A percentile compares a stretch with the other conserved stretches of the same genome.
These are phyloP conservation scores for Nesometra sesokonis DNA, from an alignment of 35 echinoderm and acorn worm genomes.

Conservation along the genomic window DNA sequence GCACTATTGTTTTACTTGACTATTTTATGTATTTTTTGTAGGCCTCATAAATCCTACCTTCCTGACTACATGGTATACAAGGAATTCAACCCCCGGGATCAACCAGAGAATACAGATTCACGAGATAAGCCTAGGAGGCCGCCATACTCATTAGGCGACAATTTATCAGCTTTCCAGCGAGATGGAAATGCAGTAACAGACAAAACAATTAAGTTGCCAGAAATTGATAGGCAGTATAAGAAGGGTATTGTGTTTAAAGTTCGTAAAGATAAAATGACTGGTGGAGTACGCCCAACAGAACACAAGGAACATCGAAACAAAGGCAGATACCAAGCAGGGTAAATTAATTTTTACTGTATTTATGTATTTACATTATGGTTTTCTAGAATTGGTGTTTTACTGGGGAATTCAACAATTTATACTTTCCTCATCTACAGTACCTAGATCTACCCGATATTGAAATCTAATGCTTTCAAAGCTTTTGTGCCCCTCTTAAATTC, in stretches of 20 bases:
- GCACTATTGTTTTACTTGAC: too few species aligned
- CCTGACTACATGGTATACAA: constrained; percentile 99
- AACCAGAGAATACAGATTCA: neutral
- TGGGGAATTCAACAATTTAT: neutral
- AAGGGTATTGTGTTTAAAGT: constrained; percentile 10
- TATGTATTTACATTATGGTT: neutral
- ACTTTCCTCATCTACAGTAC: too few species aligned
- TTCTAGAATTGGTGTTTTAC: constrained; percentile 5
- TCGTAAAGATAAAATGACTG: constrained; percentile 13
- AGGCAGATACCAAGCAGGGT: neutral
- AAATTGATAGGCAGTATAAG: constrained; percentile 22
- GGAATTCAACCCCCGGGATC: constrained; percentile 22
- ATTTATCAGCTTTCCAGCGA: constrained; percentile 62
- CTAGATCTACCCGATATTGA: too few species aligned
- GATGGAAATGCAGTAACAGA: constrained; percentile 65
- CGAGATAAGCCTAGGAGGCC: constrained; percentile 23
- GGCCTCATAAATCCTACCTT: constrained; percentile 44
- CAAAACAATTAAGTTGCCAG: constrained; percentile 73
- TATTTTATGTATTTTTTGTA: neutral
- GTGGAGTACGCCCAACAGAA: constrained; percentile 15
- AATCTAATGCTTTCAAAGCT: too few species aligned
- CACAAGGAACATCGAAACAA: constrained; percentile 11
- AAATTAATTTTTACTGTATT: too few species aligned
- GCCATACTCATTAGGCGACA: constrained; percentile 73
- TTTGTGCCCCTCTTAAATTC: too few species aligned